A percentile compares a stretch with the other conserved stretches of the same genome.
Evolutionary conservation across 2,113 vertebrate species (phyloP).

Genomic region (Porphyrio hochstetteri): DNA sequence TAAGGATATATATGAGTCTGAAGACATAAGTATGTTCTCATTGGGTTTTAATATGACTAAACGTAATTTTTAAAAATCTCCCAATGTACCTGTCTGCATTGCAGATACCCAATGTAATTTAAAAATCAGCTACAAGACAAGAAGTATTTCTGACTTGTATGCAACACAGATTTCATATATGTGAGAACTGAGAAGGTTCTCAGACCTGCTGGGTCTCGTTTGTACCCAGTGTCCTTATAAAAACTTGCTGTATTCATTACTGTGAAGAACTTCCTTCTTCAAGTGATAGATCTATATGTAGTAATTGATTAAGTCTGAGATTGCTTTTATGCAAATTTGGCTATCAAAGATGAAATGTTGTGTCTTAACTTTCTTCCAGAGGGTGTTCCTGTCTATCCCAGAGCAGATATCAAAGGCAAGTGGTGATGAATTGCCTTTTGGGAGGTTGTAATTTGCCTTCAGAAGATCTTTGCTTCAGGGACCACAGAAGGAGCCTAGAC

Average conservation of each 20-base stretch:
- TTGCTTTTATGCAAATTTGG: slow-evolving; percentile 58
- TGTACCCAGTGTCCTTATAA: neutral
- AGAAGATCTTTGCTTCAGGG: neutral
- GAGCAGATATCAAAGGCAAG: neutral
- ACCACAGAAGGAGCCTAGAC: neutral
- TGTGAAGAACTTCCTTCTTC: neutral
- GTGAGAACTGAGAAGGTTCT: neutral
- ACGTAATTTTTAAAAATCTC: neutral
- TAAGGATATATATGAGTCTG: neutral
- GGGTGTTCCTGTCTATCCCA: neutral
- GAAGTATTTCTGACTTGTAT: neutral
- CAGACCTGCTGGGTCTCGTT: neutral
- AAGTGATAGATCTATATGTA: slow-evolving; percentile 30
- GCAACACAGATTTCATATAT: neutral
- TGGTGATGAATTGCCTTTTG: neutral
- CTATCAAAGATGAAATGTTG: neutral
- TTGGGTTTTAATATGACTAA: neutral
- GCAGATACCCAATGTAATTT: neutral
- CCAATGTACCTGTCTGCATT: neutral
- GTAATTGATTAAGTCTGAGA: slow-evolving; percentile 50
- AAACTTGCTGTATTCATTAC: neutral
- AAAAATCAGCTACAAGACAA: neutral
- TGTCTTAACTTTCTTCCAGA: neutral
- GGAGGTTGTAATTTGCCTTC: neutral
- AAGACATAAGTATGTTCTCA: neutral